phyloP scores from a whole-genome alignment of 2,113 vertebrate genomes.

The Psophia crepitans region DNA sequence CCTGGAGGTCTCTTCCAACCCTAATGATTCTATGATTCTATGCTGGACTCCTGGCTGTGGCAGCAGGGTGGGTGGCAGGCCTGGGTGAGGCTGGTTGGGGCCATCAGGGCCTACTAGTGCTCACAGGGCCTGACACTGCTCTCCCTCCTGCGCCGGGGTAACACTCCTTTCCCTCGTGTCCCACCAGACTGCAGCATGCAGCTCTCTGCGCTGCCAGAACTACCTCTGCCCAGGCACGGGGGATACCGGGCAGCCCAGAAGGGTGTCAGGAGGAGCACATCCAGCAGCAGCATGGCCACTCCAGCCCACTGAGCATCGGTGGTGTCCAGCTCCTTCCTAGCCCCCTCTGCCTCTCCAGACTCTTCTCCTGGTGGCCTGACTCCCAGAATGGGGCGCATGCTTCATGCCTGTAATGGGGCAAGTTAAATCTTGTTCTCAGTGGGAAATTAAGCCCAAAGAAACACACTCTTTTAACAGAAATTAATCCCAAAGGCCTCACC shows the following conservation, averaged over 20 bases:
- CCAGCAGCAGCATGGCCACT: background rate
- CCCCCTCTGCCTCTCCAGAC: background rate
- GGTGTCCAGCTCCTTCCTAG: background rate
- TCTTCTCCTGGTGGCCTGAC: background rate
- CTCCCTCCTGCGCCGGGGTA: background rate
- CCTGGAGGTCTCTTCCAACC: no score
- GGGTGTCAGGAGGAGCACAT: no score
- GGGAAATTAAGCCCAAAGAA: background rate
- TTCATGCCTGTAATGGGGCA: background rate
- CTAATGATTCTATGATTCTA: no score
- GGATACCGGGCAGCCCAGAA: background rate
- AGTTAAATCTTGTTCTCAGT: background rate
- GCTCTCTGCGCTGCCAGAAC: background rate
- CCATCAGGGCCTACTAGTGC: background rate
- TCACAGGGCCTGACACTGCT: background rate
- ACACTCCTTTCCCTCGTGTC: background rate
- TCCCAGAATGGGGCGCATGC: background rate
- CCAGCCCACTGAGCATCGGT: accelerated
- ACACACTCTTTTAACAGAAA: background rate
- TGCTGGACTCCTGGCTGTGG: no score
- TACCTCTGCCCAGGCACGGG: background rate
- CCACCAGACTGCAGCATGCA: background rate
- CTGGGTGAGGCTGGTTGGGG: background rate
- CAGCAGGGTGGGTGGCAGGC: background rate
- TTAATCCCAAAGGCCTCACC: background rate